A percentile compares a stretch with the other conserved stretches of the same genome.
phyloP scores from a whole-genome alignment of 2,797 vertebrate genomes.

The Erithacus rubecula region DNA sequence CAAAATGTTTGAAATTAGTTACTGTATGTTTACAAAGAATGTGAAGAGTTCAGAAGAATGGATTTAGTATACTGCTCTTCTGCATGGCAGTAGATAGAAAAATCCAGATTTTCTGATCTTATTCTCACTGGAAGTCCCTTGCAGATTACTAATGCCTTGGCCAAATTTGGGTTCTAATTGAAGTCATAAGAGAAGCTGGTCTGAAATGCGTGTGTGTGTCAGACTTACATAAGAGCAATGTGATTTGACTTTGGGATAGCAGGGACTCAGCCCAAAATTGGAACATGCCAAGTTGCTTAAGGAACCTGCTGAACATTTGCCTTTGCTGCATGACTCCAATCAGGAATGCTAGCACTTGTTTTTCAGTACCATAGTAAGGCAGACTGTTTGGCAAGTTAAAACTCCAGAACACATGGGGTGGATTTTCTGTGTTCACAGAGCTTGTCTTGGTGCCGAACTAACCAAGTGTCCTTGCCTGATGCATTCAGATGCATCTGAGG shows the following conservation, averaged over 20 bases:
- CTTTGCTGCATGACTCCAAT: background rate
- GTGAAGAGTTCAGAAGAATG: background rate
- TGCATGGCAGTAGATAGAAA: background rate
- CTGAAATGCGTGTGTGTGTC: background rate
- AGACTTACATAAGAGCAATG: background rate
- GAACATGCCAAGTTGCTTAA: background rate
- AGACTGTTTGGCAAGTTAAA: background rate
- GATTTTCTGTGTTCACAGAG: background rate
- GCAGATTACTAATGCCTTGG: background rate
- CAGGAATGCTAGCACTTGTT: background rate
- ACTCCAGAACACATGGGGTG: background rate
- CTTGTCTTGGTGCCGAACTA: fast-evolving
- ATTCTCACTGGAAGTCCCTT: background rate
- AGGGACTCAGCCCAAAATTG: background rate
- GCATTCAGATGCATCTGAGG: background rate
- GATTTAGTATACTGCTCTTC: background rate
- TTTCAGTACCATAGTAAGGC: background rate
- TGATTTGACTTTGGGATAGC: constrained; percentile 13
- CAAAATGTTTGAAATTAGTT: background rate
- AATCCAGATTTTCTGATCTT: background rate
- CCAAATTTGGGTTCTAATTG: background rate
- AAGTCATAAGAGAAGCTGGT: background rate
- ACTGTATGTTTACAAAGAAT: background rate
- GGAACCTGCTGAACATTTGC: background rate
- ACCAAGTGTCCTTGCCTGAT: background rate